Percentiles rank a stretch among this genome's conserved stretches.
Evolutionary conservation across 2,888 invertebrate genomes (phyloP).

Genomic region (Lottia gigantea): DNA sequence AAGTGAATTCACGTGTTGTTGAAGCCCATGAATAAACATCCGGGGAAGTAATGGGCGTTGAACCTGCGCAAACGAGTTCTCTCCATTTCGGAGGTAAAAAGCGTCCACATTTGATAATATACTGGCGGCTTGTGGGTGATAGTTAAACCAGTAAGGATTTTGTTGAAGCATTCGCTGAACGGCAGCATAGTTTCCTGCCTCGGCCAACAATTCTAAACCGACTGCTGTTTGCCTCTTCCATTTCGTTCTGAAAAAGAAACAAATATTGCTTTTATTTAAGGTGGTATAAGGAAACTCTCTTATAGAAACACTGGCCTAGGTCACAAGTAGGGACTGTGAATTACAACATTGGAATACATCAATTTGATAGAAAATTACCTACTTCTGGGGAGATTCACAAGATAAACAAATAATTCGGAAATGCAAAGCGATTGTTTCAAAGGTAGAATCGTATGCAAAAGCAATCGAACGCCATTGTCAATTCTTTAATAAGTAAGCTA

Average conservation of each 20-base stretch:
- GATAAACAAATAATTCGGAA: too few species aligned
- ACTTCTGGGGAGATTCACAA: too few species aligned
- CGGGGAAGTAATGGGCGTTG: conserved; percentile 60
- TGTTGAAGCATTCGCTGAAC: conserved; percentile 83
- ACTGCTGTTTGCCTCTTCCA: conserved; percentile 99
- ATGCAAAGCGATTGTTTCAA: too few species aligned
- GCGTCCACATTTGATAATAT: conserved; percentile 60
- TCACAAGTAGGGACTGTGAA: too few species aligned
- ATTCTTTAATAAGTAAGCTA: too few species aligned
- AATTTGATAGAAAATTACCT: too few species aligned
- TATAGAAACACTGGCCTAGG: too few species aligned
- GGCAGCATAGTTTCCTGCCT: conserved; percentile 98
- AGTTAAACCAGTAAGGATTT: conserved; percentile 68
- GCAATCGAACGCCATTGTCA: too few species aligned
- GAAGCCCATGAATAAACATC: conserved; percentile 61
- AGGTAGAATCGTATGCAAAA: too few species aligned
- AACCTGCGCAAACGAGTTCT: conserved; percentile 36
- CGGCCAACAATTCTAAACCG: conserved; percentile 93
- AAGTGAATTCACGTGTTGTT: conserved; percentile 57
- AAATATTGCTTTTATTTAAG: not conserved
- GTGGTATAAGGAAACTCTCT: too few species aligned
- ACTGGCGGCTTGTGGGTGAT: conserved; percentile 59
- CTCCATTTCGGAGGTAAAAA: conserved; percentile 54
- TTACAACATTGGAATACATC: too few species aligned
- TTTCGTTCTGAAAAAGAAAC: conserved; percentile 81